Conservation (phyloP, 35 echinoderm and acorn worm genomes). For the Stichopus chloronotus region DNA sequence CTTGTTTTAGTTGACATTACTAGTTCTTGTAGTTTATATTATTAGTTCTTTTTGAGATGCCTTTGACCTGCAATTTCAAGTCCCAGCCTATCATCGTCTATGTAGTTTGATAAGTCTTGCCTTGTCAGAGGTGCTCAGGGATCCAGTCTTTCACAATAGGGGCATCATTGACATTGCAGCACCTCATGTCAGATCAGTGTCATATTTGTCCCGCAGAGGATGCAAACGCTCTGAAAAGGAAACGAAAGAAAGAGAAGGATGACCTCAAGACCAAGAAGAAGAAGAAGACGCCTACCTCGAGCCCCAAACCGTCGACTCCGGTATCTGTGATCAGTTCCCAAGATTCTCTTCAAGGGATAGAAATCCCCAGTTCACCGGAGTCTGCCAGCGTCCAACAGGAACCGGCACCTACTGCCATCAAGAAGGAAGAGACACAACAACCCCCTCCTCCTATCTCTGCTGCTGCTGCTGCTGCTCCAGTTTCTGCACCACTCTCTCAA, state of each 20-base stretch:
- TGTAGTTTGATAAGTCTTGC: no score
- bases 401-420: background rate
- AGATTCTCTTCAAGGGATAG: constrained; percentile 27
- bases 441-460: background rate
- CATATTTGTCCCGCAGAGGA: constrained; percentile 3
- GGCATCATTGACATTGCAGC: no score
- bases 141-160: no score
- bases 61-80: no score
- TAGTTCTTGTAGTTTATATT: no score
- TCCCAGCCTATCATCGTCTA: no score
- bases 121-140: no score
- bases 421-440: constrained; percentile 13
- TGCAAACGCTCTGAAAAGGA: constrained; percentile 30
- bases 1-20: no score
- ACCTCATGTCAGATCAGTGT: no score
- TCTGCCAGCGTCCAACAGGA: background rate
- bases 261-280: constrained; percentile 40
- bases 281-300: constrained; percentile 33
- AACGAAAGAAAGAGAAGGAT: constrained; percentile 55
- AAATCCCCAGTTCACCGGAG: constrained; percentile 41
- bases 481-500: background rate
- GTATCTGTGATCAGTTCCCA: constrained; percentile 29
- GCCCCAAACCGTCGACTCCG: constrained; percentile 14
- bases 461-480: background rate
- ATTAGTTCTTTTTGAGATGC: no score